Evolutionary conservation across 2,113 vertebrate species (phyloP), one percentile per base, ranked within the genome.

Genomic region (Pungitius pungitius): DNA sequence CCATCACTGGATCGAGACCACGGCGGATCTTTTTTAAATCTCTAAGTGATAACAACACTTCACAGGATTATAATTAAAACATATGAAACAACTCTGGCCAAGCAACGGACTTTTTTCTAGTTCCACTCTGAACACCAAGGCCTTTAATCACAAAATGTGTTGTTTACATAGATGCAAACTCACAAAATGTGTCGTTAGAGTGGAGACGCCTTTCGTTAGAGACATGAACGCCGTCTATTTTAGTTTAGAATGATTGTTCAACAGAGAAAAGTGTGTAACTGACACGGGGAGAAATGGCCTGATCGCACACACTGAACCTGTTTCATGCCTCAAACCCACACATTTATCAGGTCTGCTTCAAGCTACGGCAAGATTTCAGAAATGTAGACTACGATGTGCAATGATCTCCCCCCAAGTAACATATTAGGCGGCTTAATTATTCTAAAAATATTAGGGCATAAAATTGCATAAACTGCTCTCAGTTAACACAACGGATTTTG

Each of bases 201-300:
- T 26, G 3, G 17, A 1, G 66, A 20, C 1, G 12, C 5, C 22
- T 8, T 51, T 24, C 45, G 55, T 15, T 39, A 8, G 55, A 39
- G 18, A 45, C 4, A 18, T n/a, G 45, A 17, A 40, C 6, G 54
- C 11, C 22, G 0, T 20, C 20, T 27, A 35, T 68, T 43, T 51
- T 61, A 13, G 26, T 56, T 40, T 42, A 55, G 17, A 43, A 49
- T 27, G 18, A 9, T 3, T 18, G 4, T 12, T 43, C 83, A 69
- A 40, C 43, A 18, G 18, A 40, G 30, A 80, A 79, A 78, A 75
- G 55, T 55, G 71, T 77, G 42, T 54, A 87, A 75, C 61, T 77
- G 82, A 84, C 78, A 83, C 82, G 77, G 54, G 55, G 70, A 78
- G 55, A 86, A 82, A 87, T 80, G 69, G 66, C 81, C 69, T 77